These are phyloP conservation scores for Aphidius colemani DNA, from an alignment of 2,888 invertebrate species.

Conservation along the genomic window DNA sequence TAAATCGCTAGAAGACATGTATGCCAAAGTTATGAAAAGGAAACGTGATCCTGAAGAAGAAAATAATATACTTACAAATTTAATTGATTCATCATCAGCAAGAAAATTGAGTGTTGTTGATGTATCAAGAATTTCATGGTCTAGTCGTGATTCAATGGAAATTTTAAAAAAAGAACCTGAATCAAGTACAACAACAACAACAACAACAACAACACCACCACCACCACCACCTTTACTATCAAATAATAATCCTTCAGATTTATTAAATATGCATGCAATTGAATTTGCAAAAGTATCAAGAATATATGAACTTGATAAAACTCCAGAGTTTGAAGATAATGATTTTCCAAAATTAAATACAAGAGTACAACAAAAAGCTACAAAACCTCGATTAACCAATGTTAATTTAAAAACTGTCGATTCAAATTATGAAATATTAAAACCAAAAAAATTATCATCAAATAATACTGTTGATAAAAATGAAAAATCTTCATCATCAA, in stretches of 20 bases:
- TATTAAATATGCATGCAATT: conserved; percentile 39
- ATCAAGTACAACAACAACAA: too few species aligned
- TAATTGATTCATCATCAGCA: conserved; percentile 30
- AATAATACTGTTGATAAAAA: conserved; percentile 15
- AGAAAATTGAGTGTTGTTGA: conserved; percentile 52
- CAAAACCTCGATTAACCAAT: conserved; percentile 23
- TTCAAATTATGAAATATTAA: conserved; percentile 80
- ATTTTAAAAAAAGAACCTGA: conserved; percentile 49
- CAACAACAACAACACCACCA: too few species aligned
- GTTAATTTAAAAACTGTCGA: conserved; percentile 59
- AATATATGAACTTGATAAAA: conserved; percentile 60
- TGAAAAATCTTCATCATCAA: background rate
- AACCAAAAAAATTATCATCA: conserved; percentile 60
- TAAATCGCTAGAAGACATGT: conserved; percentile 84
- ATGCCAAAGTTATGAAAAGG: conserved; percentile 83
- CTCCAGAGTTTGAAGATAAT: conserved; percentile 71
- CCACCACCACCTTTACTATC: background rate
- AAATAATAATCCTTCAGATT: conserved; percentile 26
- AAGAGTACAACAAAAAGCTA: conserved; percentile 12
- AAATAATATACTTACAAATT: conserved; percentile 34
- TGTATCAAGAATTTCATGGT: conserved; percentile 51
- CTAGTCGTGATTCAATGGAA: conserved; percentile 53
- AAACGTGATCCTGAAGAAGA: conserved; percentile 60
- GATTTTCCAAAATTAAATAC: conserved; percentile 5
- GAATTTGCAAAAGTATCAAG: conserved; percentile 46